A percentile compares a stretch with the other conserved stretches of the same genome.
These are phyloP conservation scores for Manis pentadactyla DNA, from an alignment of 2,797 vertebrate species.

Conservation along the genomic window DNA sequence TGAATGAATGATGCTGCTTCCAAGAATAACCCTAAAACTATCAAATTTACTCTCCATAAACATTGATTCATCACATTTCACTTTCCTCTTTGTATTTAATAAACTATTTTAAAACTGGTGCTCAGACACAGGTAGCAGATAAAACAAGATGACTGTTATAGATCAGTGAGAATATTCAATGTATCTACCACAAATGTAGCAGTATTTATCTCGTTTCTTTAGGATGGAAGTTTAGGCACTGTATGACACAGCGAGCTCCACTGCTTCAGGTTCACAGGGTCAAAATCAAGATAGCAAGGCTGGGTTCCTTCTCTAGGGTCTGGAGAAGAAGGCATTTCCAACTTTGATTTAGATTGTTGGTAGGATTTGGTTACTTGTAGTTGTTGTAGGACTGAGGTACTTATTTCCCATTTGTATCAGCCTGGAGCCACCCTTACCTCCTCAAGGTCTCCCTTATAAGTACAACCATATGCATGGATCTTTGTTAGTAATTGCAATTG, in stretches of 20 bases:
- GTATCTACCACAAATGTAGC: background rate
- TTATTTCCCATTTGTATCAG: background rate
- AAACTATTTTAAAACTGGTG: background rate
- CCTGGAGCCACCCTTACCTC: accelerated
- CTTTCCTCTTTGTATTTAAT: background rate
- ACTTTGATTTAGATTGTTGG: accelerated
- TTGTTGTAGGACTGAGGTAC: background rate
- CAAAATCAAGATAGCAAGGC: background rate
- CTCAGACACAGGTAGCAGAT: background rate
- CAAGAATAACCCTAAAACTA: background rate
- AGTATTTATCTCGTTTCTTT: background rate
- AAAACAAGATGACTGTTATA: background rate
- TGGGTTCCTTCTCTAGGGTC: background rate
- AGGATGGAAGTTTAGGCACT: background rate
- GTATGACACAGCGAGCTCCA: background rate
- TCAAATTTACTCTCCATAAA: background rate
- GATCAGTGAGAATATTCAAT: background rate
- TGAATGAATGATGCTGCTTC: background rate
- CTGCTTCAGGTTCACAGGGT: background rate
- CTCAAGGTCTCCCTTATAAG: background rate
- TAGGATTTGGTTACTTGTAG: background rate
- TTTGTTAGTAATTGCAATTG: background rate
- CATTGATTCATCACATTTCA: background rate
- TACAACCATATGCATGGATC: background rate
- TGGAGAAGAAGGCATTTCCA: background rate